Evolutionary conservation across 2,797 vertebrate genomes (phyloP), one percentile per base, ranked within the genome.

Genomic region (Arnoldichthys spilopterus): DNA sequence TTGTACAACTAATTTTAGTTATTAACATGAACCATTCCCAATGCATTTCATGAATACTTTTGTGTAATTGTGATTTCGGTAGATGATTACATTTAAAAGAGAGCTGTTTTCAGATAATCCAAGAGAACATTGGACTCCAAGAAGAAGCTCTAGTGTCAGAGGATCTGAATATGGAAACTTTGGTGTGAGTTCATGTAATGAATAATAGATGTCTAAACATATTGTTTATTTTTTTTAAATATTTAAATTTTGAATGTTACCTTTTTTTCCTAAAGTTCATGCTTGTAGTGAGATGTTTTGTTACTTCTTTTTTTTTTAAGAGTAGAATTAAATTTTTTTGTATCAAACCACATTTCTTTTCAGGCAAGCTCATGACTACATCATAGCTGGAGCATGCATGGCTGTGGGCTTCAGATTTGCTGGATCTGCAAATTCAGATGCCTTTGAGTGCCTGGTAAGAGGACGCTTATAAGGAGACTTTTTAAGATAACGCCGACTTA

Each of bases 311-410:
- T 37, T 37, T 37, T 37, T 37, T 3, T 3, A 37, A 37, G 3
- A 37, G 7, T 37, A 37, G 7, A 20, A 32, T 11, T 37, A 49
- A 51, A 9, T 20, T 1, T 22, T 12, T n/a, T n/a, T n/a, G n/a
- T n/a, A n/a, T n/a, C n/a, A 0, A 45, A 53, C 64, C 26, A 24
- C 12, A 22, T 63, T 15, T 64, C 34, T 84, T 83, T 86, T 77
- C 86, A 99, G 98, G 82, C 97, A 99, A 94, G 98, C 97, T 59
- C 96, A 98, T 2, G 96, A 98, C 87, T 98, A 99, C 92, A 99
- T 99, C 40, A 97, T 98, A 0, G 97, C 98, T 1, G 98, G 98
- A 49, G 98, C 96, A 0, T 99, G 98, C 70, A 90, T 99, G 89
- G 96, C 98, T 1, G 88, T 99, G 85, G 98, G 98, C 40, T 95